Evolutionary conservation across 2,888 invertebrate genomes (phyloP), one percentile per base, ranked within the genome.

Genomic region (Synanthedon myopaeformis): DNA sequence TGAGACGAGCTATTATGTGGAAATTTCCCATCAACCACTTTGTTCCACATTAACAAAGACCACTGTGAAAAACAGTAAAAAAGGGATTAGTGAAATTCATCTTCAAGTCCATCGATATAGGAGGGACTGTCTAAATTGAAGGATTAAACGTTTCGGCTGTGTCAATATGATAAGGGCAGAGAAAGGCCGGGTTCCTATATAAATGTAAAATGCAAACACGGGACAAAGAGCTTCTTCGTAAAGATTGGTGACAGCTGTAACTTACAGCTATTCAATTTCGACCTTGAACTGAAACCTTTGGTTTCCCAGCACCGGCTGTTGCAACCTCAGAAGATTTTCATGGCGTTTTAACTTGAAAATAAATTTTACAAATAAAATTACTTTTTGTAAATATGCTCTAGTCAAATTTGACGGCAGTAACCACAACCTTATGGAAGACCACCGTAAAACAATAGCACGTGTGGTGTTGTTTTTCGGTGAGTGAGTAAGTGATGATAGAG

Each of bases 121-220:
- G 72, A 76, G 72, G 69, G 66, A 71, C 62, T 65, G 63, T 64
- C 61, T 66, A 73, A 77, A 81, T 79, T 77, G 76, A 75, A 72
- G 77, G 79, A 79, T 80, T 80, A 77, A 76, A 75, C 65, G 64
- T 70, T 70, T 68, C 65, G 72, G 68, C 79, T 82, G 79, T 74
- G 79, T 74, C 81, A 81, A 83, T 80, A 78, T 69, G 83, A 85
- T 84, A 84, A 83, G 77, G 74, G 72, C 70, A 69, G 71, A 67
- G 74, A 76, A 78, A 73, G 72, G 74, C 66, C 64, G 64, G 64
- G 65, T 62, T 62, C 62, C 61, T 65, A 61, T 69, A 66, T 72
- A 71, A 76, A 76, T 74, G 75, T 76, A 77, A 78, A 80, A 76
- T 77, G 75, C 71, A 75, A 78, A 77, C 75, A 72, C 67, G 66